Conservation (phyloP, 2,888 invertebrate species). For the Unio pictorum region DNA sequence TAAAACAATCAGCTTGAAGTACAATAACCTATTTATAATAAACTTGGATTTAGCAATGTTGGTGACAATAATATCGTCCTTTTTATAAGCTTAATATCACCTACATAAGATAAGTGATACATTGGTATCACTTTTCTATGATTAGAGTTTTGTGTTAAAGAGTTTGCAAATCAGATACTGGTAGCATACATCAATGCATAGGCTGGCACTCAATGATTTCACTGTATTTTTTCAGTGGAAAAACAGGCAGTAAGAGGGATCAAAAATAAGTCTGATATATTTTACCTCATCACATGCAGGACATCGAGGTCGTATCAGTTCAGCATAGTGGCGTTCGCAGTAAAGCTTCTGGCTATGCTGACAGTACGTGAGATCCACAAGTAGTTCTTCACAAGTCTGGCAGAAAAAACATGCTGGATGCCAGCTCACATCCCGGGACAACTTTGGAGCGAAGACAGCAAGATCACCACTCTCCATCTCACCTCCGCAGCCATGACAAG, state of each 20-base stretch:
- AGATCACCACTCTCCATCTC: constrained; percentile 85
- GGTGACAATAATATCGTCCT: too few relatives aligned
- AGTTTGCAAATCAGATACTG: too few relatives aligned
- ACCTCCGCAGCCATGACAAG: constrained; percentile 88
- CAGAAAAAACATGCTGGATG: constrained; percentile 96
- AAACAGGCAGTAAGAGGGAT: not conserved
- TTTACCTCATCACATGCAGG: constrained; percentile 98
- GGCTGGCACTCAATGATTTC: too few relatives aligned
- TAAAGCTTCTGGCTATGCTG: constrained; percentile 87
- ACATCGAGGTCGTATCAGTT: constrained; percentile 94
- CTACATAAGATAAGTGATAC: too few relatives aligned
- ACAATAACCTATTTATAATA: too few relatives aligned
- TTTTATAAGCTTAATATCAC: too few relatives aligned
- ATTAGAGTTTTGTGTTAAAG: too few relatives aligned
- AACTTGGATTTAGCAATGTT: too few relatives aligned
- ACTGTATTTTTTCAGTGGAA: not conserved
- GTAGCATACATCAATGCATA: too few relatives aligned
- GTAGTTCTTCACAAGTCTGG: constrained; percentile 88
- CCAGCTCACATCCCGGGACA: constrained; percentile 83
- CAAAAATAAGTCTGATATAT: constrained; percentile 30
- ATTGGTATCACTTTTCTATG: too few relatives aligned
- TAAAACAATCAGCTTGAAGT: too few relatives aligned
- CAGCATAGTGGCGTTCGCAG: constrained; percentile 98
- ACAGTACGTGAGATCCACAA: constrained; percentile 97
- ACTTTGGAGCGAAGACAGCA: constrained; percentile 87